These are phyloP conservation scores for Margarornis squamiger DNA, from an alignment of 2,797 vertebrate species.

Conservation along the genomic window DNA sequence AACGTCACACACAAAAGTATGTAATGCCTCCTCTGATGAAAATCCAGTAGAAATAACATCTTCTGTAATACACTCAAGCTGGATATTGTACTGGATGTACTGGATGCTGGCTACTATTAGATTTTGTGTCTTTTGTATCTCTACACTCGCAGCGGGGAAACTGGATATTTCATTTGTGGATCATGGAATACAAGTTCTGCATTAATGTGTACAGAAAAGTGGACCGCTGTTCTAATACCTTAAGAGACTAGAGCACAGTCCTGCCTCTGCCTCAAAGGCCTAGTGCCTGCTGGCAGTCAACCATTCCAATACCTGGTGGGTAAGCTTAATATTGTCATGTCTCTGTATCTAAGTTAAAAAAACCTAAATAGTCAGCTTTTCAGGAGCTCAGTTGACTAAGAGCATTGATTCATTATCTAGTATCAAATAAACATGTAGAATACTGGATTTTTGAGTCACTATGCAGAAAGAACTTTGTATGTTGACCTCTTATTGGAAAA, in stretches of 20 bases:
- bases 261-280: not conserved
- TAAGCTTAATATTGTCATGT: not conserved
- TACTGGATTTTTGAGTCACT: not conserved
- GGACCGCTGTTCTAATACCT: not conserved
- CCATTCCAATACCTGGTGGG: not conserved
- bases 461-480: not conserved
- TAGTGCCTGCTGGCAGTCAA: not conserved
- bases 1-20: rapidly evolving
- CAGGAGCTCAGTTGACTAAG: not conserved
- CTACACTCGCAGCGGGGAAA: not conserved
- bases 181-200: not conserved
- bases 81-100: not conserved
- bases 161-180: not conserved
- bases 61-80: not conserved
- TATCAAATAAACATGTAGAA: not conserved
- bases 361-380: not conserved
- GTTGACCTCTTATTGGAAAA: not conserved
- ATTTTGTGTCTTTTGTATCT: rapidly evolving
- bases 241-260: not conserved
- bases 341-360: not conserved
- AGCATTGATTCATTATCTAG: not conserved
- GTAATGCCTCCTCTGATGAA: not conserved
- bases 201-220: not conserved
- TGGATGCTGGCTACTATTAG: not conserved
- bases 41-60: not conserved